phyloP scores from a whole-genome alignment of 2,888 invertebrate species.

The Unio pictorum region DNA sequence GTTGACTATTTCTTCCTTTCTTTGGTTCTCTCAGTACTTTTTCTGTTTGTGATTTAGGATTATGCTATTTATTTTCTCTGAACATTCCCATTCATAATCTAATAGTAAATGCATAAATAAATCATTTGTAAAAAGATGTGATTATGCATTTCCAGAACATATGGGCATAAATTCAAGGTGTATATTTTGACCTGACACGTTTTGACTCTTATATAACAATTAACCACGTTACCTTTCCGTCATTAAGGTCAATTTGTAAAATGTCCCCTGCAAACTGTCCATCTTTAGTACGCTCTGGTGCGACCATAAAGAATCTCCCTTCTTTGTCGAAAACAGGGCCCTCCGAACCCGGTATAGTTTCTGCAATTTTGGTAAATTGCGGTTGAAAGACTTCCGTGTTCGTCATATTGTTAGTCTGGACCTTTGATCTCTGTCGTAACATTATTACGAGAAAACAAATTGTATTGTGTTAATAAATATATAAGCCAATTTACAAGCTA shows the following conservation, averaged over 20 bases:
- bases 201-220: neutral
- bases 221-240: constrained; percentile 30
- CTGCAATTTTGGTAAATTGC: constrained; percentile 51
- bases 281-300: constrained; percentile 53
- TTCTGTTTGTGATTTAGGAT: neutral
- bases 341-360: constrained; percentile 55
- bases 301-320: constrained; percentile 62
- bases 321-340: constrained; percentile 63
- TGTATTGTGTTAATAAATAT: too few species aligned
- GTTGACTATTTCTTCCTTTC: neutral
- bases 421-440: too few species aligned
- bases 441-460: too few species aligned
- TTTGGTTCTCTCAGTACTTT: neutral
- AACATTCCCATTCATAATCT: neutral
- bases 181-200: neutral
- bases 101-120: too few species aligned
- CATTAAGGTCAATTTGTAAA: constrained; percentile 45
- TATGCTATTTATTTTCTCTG: neutral
- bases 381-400: constrained; percentile 29
- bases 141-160: neutral
- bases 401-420: constrained; percentile 11
- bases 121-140: too few species aligned
- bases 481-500: too few species aligned
- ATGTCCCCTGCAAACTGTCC: constrained; percentile 54
- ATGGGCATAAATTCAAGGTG: neutral